These are phyloP conservation scores for Drosophila gunungcola DNA, from an alignment of 1,140 invertebrate species.

Conservation along the genomic window DNA sequence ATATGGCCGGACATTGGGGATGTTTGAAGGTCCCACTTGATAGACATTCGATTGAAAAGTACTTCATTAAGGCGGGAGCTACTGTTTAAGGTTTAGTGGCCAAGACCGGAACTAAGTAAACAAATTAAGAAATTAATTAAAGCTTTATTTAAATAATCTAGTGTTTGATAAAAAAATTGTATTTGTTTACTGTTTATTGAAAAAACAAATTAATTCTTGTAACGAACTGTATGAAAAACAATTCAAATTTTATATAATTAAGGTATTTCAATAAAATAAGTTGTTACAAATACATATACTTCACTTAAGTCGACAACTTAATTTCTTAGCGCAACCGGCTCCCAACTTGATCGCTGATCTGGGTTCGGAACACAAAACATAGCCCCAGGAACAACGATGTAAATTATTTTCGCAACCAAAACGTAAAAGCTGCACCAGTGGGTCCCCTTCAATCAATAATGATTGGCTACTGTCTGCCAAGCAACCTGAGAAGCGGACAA, in stretches of 20 bases:
- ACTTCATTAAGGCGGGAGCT: neutral
- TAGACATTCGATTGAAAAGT: neutral
- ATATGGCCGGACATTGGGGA: conserved; percentile 22
- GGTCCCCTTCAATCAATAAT: conserved; percentile 18
- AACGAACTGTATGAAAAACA: too few relatives aligned
- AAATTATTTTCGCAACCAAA: conserved; percentile 22
- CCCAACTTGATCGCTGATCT: conserved; percentile 7
- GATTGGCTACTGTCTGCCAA: conserved; percentile 5
- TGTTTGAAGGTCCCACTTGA: conserved; percentile 23
- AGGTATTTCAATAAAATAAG: neutral
- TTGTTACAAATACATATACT: too few relatives aligned
- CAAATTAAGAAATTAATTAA: too few relatives aligned
- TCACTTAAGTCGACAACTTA: neutral
- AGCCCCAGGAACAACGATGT: conserved; percentile 23
- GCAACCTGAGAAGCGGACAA: conserved; percentile 27
- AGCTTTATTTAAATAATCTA: too few relatives aligned
- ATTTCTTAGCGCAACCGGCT: neutral
- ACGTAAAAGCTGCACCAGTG: conserved; percentile 1
- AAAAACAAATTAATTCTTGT: too few relatives aligned
- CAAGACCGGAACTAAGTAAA: too few relatives aligned
- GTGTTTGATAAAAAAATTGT: too few relatives aligned
- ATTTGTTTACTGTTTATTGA: too few relatives aligned
- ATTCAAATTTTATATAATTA: too few relatives aligned
- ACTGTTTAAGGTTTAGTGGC: neutral
- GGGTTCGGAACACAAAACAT: conserved; percentile 5